Base-by-base conservation (phyloP, 2,113 vertebrate genomes). In the Synodontis membranacea region DNA sequence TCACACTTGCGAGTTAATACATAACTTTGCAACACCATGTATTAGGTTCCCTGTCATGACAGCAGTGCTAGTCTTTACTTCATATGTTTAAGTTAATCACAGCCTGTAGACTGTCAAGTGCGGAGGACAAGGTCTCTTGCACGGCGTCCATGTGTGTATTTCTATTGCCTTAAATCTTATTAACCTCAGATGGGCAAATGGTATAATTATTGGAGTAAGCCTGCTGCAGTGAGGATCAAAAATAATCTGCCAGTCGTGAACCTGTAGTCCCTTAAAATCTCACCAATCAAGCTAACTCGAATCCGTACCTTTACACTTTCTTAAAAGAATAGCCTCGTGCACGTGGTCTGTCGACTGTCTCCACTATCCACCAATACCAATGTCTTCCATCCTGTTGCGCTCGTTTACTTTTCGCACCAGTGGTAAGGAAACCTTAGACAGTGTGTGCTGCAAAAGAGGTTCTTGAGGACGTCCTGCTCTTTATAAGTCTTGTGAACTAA, bases 401-500 rank as follows among this genome's bases (percentile, higher is more conserved):
- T 46, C 25, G 4, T 75, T 75, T 72, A 72, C 34, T 72, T 74
- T 74, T 74, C 28, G 23, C 39, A 75, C 72, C n/a, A 46, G 12
- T n/a, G 25, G 25, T 46, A 48, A 28, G 6, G 39, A 68, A 34
- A 72, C 37, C n/a, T 44, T 74, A 17, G 8, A 23, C 76, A 37
- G 31, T 52, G 50, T 79, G 39, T 46, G 19, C 14, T 56, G 50
- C n/a, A 54, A 1, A 80, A 80, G 15, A 58, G 12, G 34, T 34
- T 28, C 62, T 28, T 81, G 6, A 60, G 80, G 37, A 42, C 28
- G 37, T 81, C 52, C 52, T 60, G 79, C 79, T 60, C 37, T 56
- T 80, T 80, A 56, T 39, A 54, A 23, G 52, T 28, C 79, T 81
- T 60, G 54, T 23, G 23, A 60, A 81, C 54, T 81, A 56, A 80